These are phyloP conservation scores for Tipula unca DNA, from an alignment of 2,888 invertebrate genomes.

Conservation along the genomic window DNA sequence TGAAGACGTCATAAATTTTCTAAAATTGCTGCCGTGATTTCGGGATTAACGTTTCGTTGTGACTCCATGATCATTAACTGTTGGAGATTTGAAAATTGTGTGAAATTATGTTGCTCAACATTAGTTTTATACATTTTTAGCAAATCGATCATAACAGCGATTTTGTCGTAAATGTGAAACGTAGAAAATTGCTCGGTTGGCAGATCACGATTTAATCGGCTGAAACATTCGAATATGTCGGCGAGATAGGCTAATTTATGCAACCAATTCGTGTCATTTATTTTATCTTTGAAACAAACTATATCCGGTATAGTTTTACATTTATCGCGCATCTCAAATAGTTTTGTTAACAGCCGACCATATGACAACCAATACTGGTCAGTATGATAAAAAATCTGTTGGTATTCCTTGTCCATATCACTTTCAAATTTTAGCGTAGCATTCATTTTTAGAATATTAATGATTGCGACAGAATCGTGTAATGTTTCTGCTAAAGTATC, in stretches of 20 bases:
- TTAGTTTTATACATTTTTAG: background rate
- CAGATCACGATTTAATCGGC: background rate
- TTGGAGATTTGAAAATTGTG: background rate
- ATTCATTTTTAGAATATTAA: background rate
- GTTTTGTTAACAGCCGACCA: background rate
- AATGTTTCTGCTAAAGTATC: background rate
- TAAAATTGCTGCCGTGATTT: background rate
- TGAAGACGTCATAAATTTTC: background rate
- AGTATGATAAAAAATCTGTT: background rate
- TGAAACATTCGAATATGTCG: background rate
- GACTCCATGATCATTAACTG: background rate
- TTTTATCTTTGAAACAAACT: background rate
- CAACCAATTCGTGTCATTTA: background rate
- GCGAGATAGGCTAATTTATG: background rate
- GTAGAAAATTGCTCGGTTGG: background rate
- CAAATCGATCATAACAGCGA: background rate
- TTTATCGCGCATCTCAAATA: background rate
- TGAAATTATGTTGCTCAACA: background rate
- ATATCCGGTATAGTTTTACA: no score
- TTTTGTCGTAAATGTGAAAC: background rate
- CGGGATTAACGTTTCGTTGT: background rate
- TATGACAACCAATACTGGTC: background rate
- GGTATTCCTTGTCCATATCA: background rate
- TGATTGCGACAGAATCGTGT: background rate
- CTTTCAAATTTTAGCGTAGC: background rate